Percentiles rank a stretch among this genome's conserved stretches.
Evolutionary conservation across 2,797 vertebrate species (phyloP).

Genomic region (Gallinago nigripennis): DNA sequence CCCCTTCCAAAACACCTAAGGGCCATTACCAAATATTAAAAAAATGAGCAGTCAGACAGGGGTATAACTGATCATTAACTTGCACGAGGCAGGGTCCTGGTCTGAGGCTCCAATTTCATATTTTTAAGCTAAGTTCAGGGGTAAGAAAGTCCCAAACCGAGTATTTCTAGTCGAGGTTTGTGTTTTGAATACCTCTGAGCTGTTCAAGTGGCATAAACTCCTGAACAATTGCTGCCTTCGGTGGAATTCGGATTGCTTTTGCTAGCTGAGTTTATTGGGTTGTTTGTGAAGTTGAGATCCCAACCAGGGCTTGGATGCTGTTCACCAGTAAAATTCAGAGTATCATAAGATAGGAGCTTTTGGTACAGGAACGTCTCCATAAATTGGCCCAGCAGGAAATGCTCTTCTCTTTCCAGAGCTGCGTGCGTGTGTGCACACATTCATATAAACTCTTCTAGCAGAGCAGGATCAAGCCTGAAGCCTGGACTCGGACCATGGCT

Average conservation of each 20-base stretch:
- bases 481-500: neutral
- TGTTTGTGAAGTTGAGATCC: neutral
- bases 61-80: neutral
- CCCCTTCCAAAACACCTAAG: conserved; percentile 10
- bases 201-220: neutral
- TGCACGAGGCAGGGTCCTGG: neutral
- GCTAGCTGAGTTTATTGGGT: neutral
- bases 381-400: neutral
- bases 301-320: neutral
- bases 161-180: neutral
- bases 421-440: neutral
- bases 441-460: neutral
- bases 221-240: neutral
- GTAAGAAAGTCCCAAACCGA: neutral
- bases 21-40: neutral
- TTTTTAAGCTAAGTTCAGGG: neutral
- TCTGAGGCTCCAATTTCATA: neutral
- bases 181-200: neutral
- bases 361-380: neutral
- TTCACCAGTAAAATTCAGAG: neutral
- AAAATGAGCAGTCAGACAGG: neutral
- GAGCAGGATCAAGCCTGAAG: neutral
- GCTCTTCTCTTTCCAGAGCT: neutral
- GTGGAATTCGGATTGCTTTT: neutral
- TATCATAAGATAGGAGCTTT: neutral